Percentiles rank a stretch among this genome's conserved stretches.
These are phyloP conservation scores for Tiliqua scincoides DNA, from an alignment of 2,113 vertebrate species.

Conservation along the genomic window DNA sequence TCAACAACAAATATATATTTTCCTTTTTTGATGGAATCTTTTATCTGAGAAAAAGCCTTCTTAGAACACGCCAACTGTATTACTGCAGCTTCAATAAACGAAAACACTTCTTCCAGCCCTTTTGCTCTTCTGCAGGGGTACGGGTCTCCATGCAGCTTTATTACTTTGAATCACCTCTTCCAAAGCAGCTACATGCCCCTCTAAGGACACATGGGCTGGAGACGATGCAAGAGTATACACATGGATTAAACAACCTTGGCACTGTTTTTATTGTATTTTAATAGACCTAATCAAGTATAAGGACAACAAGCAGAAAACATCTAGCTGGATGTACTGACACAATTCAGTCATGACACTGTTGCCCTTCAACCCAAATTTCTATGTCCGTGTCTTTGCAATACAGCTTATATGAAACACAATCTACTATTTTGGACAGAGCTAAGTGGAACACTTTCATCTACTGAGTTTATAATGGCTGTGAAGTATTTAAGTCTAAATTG, in stretches of 20 bases:
- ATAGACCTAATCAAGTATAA: constrained; percentile 40
- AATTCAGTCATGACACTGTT: constrained; percentile 17
- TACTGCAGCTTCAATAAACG: too few relatives aligned
- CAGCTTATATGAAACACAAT: constrained; percentile 2
- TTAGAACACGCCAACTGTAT: too few relatives aligned
- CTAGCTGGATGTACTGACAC: constrained; percentile 37
- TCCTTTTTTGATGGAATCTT: too few relatives aligned
- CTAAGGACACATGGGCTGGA: too few relatives aligned
- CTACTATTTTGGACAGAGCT: neutral
- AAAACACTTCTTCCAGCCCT: too few relatives aligned
- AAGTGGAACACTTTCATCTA: constrained; percentile 44
- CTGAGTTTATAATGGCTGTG: constrained; percentile 32
- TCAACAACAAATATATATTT: too few relatives aligned
- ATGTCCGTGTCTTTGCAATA: neutral
- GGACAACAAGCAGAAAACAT: constrained; percentile 26
- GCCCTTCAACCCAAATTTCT: neutral
- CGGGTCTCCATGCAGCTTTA: too few relatives aligned
- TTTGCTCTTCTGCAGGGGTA: too few relatives aligned
- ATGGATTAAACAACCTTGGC: neutral
- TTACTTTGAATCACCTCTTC: too few relatives aligned
- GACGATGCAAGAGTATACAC: too few relatives aligned
- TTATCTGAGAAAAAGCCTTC: too few relatives aligned
- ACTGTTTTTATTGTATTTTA: neutral
- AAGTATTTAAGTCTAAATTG: constrained; percentile 41
- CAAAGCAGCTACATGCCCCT: too few relatives aligned